Evolutionary conservation across 2,888 invertebrate genomes (phyloP).

Genomic region (Noctua comes): DNA sequence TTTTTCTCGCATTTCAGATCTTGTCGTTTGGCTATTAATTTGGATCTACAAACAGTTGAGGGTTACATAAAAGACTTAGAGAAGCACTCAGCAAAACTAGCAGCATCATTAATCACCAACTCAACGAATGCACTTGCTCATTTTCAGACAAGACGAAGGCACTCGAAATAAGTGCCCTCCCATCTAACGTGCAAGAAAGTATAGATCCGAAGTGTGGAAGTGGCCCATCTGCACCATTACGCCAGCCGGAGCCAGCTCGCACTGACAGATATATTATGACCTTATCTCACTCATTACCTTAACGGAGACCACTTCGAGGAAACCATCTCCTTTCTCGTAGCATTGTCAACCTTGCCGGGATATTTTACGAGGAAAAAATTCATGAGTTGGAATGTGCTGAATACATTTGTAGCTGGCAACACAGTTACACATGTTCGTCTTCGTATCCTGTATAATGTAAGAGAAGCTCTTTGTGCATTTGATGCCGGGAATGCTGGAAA

Average conservation of each 20-base stretch:
- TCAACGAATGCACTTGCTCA: background rate
- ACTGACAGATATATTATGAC: conserved; percentile 75
- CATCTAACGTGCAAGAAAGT: conserved; percentile 29
- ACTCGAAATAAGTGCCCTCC: conserved; percentile 30
- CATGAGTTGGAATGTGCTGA: conserved; percentile 75
- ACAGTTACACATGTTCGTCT: conserved; percentile 58
- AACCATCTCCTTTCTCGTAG: conserved; percentile 75
- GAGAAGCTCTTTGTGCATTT: conserved; percentile 32
- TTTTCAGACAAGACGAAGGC: conserved; percentile 5
- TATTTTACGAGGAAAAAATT: conserved; percentile 77
- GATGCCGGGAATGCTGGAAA: conserved; percentile 19
- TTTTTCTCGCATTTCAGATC: no score
- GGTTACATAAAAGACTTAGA: conserved; percentile 2
- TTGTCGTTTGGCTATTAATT: background rate
- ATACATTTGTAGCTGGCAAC: conserved; percentile 69
- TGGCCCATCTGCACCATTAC: conserved; percentile 64
- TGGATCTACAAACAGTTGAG: background rate
- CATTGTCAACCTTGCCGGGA: conserved; percentile 78
- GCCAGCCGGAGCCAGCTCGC: conserved; percentile 64
- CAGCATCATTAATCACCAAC: conserved; percentile 22
- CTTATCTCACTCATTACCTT: conserved; percentile 75
- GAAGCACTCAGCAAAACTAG: background rate
- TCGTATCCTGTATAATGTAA: conserved; percentile 60
- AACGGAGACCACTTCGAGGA: conserved; percentile 73
- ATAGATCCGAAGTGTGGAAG: conserved; percentile 64